Evolutionary conservation across 2,888 invertebrate genomes (phyloP).

Genomic region (Agrotis exclamationis): DNA sequence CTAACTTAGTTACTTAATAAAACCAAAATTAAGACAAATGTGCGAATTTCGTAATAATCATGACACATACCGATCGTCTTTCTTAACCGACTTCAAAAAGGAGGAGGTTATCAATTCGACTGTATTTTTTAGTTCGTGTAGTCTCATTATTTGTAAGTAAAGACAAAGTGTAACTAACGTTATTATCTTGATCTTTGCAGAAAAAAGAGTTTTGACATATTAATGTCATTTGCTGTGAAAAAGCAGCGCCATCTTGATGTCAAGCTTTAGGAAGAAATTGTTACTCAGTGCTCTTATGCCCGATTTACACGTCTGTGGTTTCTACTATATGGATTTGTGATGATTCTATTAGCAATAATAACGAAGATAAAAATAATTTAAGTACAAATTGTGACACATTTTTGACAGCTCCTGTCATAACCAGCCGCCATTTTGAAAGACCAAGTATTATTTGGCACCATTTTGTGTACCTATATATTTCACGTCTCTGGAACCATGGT

Average conservation of each 20-base stretch:
- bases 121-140: slow-evolving; percentile 59
- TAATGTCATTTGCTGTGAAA: too few species aligned
- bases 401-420: slow-evolving; percentile 38
- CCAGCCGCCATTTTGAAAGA: slow-evolving; percentile 30
- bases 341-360: too few species aligned
- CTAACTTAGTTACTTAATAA: slow-evolving; percentile 29
- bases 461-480: background rate
- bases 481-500: background rate
- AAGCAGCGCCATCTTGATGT: too few species aligned
- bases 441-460: background rate
- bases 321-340: too few species aligned
- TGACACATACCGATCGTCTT: slow-evolving; percentile 52
- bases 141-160: slow-evolving; percentile 65
- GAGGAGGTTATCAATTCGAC: too few species aligned
- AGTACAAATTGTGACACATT: background rate
- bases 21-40: slow-evolving; percentile 22
- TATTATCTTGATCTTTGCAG: background rate
- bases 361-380: too few species aligned
- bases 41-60: slow-evolving; percentile 56
- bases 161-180: slow-evolving; percentile 37
- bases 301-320: too few species aligned
- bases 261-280: too few species aligned
- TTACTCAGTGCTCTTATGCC: background rate
- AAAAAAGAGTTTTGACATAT: slow-evolving; percentile 18
- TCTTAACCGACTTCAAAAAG: too few species aligned